A percentile compares a stretch with the other conserved stretches of the same genome.
phyloP scores from a whole-genome alignment of 2,113 vertebrate species.

The Spilogale gracilis region DNA sequence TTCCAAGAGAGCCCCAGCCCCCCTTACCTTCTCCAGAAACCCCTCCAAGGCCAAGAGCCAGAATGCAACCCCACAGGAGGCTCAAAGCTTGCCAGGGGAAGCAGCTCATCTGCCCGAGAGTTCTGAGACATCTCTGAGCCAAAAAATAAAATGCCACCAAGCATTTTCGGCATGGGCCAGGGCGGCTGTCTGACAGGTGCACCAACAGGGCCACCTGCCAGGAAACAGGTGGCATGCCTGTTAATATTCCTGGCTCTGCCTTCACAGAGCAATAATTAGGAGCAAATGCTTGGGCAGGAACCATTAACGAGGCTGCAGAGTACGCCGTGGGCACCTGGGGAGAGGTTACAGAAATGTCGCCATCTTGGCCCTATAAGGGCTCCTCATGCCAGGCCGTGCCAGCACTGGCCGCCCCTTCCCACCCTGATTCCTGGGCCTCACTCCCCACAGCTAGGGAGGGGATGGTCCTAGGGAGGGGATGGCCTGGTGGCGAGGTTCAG shows the following conservation, averaged over 20 bases:
- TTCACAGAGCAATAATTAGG: neutral
- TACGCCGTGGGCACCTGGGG: accelerated
- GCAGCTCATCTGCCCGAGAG: neutral
- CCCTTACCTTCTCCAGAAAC: neutral
- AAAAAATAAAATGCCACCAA: conserved; percentile 1
- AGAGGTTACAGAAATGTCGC: neutral
- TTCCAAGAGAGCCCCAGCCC: neutral
- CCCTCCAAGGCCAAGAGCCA: neutral
- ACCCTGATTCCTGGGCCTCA: too few relatives aligned
- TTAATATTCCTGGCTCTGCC: conserved; percentile 28
- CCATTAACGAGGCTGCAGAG: neutral
- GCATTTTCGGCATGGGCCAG: neutral
- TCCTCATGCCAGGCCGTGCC: neutral
- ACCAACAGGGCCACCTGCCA: conserved; percentile 51
- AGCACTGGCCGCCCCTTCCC: neutral
- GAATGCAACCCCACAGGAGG: neutral
- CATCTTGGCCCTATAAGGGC: accelerated
- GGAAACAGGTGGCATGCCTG: conserved; percentile 59
- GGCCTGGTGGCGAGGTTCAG: neutral
- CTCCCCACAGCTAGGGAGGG: neutral
- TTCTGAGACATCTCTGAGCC: neutral
- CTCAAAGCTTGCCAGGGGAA: neutral
- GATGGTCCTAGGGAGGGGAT: neutral
- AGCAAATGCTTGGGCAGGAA: neutral
- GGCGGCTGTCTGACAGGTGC: conserved; percentile 20